Conservation (phyloP, 2,797 vertebrate genomes). For the Trachops cirrhosus region DNA sequence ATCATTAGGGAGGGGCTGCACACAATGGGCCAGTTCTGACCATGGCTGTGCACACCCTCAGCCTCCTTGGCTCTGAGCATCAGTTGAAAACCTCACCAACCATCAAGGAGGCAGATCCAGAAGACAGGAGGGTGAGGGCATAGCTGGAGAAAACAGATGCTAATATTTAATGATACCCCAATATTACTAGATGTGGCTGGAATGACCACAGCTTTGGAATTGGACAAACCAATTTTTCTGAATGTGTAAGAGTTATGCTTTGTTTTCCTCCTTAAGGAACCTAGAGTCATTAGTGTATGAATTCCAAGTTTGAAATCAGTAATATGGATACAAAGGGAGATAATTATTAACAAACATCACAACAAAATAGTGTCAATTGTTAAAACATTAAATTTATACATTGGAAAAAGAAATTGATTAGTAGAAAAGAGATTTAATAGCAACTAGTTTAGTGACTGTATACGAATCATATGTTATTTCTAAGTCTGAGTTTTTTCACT, state of each 20-base stretch:
- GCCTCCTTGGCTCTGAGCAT: not conserved
- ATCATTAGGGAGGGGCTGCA: not conserved
- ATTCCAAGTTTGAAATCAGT: conserved; percentile 2
- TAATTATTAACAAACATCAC: not conserved
- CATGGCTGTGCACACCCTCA: not conserved
- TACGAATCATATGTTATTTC: not conserved
- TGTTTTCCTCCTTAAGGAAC: not conserved
- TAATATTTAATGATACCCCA: not conserved
- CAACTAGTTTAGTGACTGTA: not conserved
- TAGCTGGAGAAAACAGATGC: not conserved
- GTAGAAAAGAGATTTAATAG: not conserved
- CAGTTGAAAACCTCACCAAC: not conserved
- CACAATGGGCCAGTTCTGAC: not conserved
- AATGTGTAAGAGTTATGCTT: not conserved
- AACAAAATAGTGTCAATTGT: not conserved
- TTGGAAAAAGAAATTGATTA: not conserved
- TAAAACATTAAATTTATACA: not conserved
- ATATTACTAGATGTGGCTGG: not conserved
- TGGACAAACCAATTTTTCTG: not conserved
- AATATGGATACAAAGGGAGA: not conserved
- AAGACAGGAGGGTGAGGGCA: not conserved
- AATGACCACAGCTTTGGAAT: not conserved
- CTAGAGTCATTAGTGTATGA: not conserved
- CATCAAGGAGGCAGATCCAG: not conserved
- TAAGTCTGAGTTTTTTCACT: not conserved